A percentile compares a stretch with the other conserved stretches of the same genome.
phyloP scores from a whole-genome alignment of 1,140 invertebrate genomes.

The Chrysomallon squamiferum region DNA sequence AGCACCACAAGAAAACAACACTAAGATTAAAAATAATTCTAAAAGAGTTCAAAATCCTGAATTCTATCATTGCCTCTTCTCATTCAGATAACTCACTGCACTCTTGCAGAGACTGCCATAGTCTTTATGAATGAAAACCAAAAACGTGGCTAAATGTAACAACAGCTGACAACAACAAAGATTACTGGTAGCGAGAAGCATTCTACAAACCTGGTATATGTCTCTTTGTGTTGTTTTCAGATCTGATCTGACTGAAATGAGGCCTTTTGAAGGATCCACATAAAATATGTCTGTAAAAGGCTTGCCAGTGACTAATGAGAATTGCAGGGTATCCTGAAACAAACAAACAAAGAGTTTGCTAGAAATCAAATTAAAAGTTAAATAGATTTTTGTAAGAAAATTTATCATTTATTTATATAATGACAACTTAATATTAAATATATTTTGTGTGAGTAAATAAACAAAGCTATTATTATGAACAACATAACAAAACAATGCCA shows the following conservation, averaged over 20 bases:
- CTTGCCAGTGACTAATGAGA: not conserved
- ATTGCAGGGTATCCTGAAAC: slow-evolving; percentile 6
- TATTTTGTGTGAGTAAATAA: not conserved
- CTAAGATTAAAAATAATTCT: no score
- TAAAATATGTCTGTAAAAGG: not conserved
- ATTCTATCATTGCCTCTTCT: no score
- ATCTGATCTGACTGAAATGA: not conserved
- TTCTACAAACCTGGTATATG: not conserved
- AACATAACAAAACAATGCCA: not conserved
- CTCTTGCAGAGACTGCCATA: no score
- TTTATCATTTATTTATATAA: not conserved
- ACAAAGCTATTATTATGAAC: not conserved
- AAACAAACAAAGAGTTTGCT: no score
- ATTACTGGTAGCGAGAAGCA: no score
- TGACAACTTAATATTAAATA: not conserved
- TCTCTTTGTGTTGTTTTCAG: not conserved
- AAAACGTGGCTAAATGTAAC: no score
- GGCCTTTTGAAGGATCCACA: not conserved
- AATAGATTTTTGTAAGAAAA: not conserved
- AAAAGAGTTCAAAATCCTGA: no score
- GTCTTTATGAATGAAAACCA: no score
- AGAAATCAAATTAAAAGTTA: no score
- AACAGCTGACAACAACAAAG: no score
- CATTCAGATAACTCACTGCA: no score
- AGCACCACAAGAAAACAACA: no score